These are phyloP conservation scores for Anguilla anguilla DNA, from an alignment of 2,797 vertebrate genomes.

Conservation along the genomic window DNA sequence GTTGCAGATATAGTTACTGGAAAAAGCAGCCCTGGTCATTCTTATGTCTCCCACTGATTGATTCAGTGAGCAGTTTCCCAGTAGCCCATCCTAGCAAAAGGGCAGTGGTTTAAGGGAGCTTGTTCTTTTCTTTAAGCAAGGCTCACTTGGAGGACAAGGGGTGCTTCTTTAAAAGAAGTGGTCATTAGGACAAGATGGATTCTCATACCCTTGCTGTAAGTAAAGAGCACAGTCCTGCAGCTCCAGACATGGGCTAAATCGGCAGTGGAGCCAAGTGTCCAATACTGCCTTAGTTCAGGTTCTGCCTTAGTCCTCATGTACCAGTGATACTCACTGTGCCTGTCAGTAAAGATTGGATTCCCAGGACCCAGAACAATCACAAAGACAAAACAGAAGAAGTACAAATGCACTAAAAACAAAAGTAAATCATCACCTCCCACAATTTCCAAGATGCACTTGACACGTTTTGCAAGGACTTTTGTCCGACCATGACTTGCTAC, in stretches of 20 bases:
- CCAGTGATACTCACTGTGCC: constrained; percentile 40
- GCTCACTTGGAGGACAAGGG: background rate
- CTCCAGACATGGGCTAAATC: constrained; percentile 42
- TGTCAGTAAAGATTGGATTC: constrained; percentile 54
- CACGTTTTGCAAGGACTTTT: too few species aligned
- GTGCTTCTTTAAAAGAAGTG: background rate
- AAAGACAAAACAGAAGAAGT: constrained; percentile 52
- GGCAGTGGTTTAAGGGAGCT: background rate
- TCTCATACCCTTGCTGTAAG: constrained; percentile 66
- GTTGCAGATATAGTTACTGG: background rate
- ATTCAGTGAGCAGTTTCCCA: background rate
- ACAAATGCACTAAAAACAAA: too few species aligned
- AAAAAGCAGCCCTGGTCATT: background rate
- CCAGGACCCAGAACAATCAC: constrained; percentile 49
- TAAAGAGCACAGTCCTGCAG: constrained; percentile 59
- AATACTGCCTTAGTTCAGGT: constrained; percentile 18
- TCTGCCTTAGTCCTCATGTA: constrained; percentile 55
- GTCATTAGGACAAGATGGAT: constrained; percentile 38
- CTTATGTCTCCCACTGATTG: background rate
- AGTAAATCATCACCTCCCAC: background rate
- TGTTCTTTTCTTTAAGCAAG: background rate
- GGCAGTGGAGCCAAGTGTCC: constrained; percentile 33
- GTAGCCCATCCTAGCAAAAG: background rate
- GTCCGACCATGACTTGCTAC: background rate
- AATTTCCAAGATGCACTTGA: too few species aligned